Conservation (phyloP, 2,113 vertebrate species). For the Centrocercus urophasianus region DNA sequence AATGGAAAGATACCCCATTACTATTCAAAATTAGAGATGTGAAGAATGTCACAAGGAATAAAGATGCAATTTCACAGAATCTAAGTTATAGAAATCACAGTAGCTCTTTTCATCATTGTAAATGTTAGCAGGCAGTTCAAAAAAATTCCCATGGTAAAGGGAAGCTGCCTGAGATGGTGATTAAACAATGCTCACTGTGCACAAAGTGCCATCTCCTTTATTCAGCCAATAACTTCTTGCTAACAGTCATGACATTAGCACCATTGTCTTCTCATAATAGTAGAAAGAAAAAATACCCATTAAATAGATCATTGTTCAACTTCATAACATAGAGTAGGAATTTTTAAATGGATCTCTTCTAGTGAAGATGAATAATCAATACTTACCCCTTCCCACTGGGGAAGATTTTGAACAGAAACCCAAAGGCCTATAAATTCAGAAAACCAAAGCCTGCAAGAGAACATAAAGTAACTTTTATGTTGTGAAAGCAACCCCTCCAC, state of each 20-base stretch:
- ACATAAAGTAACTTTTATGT: background rate
- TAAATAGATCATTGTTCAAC: background rate
- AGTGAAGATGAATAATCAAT: background rate
- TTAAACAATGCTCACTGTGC: background rate
- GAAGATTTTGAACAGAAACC: constrained; percentile 97
- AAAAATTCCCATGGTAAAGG: background rate
- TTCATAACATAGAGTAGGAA: background rate
- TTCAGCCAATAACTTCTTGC: background rate
- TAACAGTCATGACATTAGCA: background rate
- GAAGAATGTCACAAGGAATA: background rate
- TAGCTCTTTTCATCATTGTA: background rate
- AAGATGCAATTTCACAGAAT: background rate
- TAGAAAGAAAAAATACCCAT: background rate
- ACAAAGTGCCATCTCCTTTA: constrained; percentile 8
- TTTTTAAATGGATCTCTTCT: background rate
- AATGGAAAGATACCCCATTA: background rate
- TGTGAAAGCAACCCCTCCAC: background rate
- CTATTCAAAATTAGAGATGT: background rate
- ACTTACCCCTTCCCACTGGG: constrained; percentile 97
- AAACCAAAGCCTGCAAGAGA: constrained; percentile 93
- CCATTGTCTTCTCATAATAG: background rate
- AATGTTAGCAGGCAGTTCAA: background rate
- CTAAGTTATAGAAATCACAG: background rate
- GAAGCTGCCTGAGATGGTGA: background rate
- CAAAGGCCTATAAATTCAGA: constrained; percentile 94